Evolutionary conservation across 2,113 vertebrate genomes (phyloP).

Genomic region (Pteruthius melanotis): DNA sequence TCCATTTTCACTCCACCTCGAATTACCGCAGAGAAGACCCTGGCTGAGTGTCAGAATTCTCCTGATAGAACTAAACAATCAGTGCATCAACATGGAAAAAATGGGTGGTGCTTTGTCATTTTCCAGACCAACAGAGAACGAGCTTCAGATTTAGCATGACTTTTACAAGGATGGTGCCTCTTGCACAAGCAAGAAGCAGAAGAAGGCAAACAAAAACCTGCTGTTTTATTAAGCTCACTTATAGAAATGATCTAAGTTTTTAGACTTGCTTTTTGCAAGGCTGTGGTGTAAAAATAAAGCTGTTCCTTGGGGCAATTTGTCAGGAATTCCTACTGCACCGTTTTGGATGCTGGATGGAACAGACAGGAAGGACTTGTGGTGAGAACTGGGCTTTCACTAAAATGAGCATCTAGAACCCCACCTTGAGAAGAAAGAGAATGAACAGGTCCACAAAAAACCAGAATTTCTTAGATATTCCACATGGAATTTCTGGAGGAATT

Average conservation of each 20-base stretch:
- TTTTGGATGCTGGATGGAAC: neutral
- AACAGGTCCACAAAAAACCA: neutral
- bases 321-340: neutral
- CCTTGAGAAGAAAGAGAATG: neutral
- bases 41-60: neutral
- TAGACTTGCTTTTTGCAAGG: neutral
- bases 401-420: neutral
- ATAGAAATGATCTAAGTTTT: neutral
- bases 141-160: neutral
- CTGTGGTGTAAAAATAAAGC: neutral
- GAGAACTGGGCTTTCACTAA: neutral
- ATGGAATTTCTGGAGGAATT: neutral
- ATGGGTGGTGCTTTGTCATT: neutral
- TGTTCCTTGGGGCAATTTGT: neutral
- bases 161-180: neutral
- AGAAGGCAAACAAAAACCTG: fast-evolving
- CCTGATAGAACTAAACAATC: neutral
- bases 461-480: neutral
- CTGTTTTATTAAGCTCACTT: neutral
- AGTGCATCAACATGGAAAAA: neutral
- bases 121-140: neutral
- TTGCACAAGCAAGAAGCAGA: neutral
- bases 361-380: neutral
- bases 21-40: neutral
- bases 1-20: neutral